Evolutionary conservation across 2,113 vertebrate species (phyloP).

Genomic region (Oncorhynchus mykiss): DNA sequence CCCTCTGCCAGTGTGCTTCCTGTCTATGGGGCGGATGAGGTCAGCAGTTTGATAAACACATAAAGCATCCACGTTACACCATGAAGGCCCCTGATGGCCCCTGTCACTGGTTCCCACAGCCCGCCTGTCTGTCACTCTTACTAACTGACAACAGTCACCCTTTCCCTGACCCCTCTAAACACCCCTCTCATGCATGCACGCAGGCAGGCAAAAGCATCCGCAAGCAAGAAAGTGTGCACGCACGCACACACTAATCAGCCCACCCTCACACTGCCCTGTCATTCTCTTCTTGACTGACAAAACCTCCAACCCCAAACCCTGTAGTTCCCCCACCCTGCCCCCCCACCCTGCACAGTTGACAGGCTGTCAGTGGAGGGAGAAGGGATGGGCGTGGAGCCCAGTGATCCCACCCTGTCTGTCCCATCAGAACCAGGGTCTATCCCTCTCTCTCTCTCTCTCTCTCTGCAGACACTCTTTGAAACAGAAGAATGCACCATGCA

Average conservation of each 20-base stretch:
- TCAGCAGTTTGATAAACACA: constrained; percentile 70
- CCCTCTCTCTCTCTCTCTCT: constrained; percentile 34
- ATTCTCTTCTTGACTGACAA: constrained; percentile 38
- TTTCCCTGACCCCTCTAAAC: background rate
- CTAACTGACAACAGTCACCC: constrained; percentile 62
- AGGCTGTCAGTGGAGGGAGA: constrained; percentile 33
- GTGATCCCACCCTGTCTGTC: constrained; percentile 27
- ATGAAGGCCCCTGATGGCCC: constrained; percentile 60
- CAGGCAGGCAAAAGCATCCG: background rate
- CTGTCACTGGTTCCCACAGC: constrained; percentile 67
- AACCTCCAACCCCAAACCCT: constrained; percentile 2
- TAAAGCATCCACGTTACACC: constrained; percentile 63
- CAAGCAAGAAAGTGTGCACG: background rate
- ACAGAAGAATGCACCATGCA: constrained; percentile 59
- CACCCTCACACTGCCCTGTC: constrained; percentile 15
- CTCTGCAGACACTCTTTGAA: constrained; percentile 37
- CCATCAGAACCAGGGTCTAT: constrained; percentile 11
- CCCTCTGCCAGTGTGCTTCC: constrained; percentile 56
- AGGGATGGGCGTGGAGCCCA: constrained; percentile 46
- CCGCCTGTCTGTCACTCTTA: constrained; percentile 58
- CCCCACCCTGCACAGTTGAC: constrained; percentile 18
- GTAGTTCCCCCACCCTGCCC: background rate
- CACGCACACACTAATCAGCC: background rate
- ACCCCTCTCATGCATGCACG: background rate
- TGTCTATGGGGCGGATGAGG: constrained; percentile 57